Percentiles rank a stretch among this genome's conserved stretches.
These are phyloP conservation scores for Eilema griseolum DNA, from an alignment of 2,888 invertebrate genomes.

Conservation along the genomic window DNA sequence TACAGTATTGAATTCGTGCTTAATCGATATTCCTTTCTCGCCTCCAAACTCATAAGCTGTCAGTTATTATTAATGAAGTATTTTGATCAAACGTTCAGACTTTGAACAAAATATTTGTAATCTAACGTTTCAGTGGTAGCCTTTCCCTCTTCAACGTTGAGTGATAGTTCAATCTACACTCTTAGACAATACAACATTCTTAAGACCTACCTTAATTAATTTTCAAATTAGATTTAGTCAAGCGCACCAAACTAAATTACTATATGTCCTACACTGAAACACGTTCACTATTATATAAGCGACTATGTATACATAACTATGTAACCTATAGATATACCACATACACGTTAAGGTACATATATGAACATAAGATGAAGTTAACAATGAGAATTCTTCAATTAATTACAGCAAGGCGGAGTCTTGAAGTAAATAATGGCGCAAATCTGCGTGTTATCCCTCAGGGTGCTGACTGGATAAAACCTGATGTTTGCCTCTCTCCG, in stretches of 20 bases:
- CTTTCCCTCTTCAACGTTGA: background rate
- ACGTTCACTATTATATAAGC: background rate
- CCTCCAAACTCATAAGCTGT: background rate
- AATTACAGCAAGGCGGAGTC: constrained; percentile 62
- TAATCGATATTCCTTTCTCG: background rate
- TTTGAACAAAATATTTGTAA: background rate
- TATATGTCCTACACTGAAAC: constrained; percentile 5
- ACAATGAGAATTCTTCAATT: constrained; percentile 59
- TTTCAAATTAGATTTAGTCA: constrained; percentile 21
- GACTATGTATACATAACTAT: background rate
- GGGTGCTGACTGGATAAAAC: constrained; percentile 57
- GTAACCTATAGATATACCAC: background rate
- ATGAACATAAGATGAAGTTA: constrained; percentile 32
- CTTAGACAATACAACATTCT: constrained; percentile 10
- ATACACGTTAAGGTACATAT: constrained; percentile 17
- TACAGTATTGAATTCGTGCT: background rate
- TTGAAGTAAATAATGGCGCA: constrained; percentile 64
- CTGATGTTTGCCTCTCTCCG: constrained; percentile 56
- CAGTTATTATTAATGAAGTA: background rate
- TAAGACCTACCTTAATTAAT: constrained; percentile 19
- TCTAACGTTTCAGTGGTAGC: background rate
- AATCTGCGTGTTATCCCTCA: constrained; percentile 64
- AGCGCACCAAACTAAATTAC: constrained; percentile 25
- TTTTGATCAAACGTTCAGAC: background rate
- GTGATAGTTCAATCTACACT: constrained; percentile 12